A percentile compares a stretch with the other conserved stretches of the same genome.
Evolutionary conservation across 2,113 vertebrate species (phyloP).

Genomic region (Boleophthalmus pectinirostris): DNA sequence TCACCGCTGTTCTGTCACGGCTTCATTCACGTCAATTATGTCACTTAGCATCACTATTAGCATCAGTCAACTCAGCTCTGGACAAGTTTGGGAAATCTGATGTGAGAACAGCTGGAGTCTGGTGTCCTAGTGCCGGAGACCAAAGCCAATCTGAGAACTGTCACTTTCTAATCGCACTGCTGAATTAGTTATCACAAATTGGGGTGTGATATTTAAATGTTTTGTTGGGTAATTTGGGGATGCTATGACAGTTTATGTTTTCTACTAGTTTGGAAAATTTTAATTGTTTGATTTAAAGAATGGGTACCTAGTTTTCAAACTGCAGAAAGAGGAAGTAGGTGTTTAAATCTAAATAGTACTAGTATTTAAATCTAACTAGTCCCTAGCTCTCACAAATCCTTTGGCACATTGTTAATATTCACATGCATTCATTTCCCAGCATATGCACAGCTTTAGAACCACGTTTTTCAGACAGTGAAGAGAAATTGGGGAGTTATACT

Average conservation of each 20-base stretch:
- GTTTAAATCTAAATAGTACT: too few relatives aligned
- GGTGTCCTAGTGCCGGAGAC: not conserved
- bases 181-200: not conserved
- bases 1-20: conserved; percentile 14
- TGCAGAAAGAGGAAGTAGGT: too few relatives aligned
- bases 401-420: too few relatives aligned
- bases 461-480: too few relatives aligned
- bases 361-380: too few relatives aligned
- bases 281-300: not conserved
- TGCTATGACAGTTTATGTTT: not conserved
- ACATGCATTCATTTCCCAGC: too few relatives aligned
- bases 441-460: too few relatives aligned
- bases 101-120: conserved; percentile 29
- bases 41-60: not conserved
- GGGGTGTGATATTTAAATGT: not conserved
- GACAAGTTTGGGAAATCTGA: conserved; percentile 20
- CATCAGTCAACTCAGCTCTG: conserved; percentile 1
- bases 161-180: not conserved
- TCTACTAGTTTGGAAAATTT: not conserved
- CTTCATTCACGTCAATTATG: conserved; percentile 13
- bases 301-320: too few relatives aligned
- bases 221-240: not conserved
- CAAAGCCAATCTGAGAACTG: not conserved
- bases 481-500: too few relatives aligned
- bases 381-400: too few relatives aligned